These are phyloP conservation scores for Eleginops maclovinus DNA, from an alignment of 2,113 vertebrate species.

Conservation along the genomic window DNA sequence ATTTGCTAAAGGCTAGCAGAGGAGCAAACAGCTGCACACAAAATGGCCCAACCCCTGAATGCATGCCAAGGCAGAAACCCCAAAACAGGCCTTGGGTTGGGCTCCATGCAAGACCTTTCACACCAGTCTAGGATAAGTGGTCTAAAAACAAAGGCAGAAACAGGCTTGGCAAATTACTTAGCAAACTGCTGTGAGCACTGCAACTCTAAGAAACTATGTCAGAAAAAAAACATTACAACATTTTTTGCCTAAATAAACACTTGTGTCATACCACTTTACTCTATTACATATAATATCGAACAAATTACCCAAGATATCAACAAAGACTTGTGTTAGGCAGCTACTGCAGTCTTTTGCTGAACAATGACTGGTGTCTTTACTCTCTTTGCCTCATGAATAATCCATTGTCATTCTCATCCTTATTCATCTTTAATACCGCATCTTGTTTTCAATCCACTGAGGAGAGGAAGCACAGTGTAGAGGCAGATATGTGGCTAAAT, in stretches of 20 bases:
- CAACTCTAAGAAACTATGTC: background rate
- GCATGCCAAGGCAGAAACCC: slow-evolving; percentile 67
- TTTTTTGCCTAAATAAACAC: slow-evolving; percentile 18
- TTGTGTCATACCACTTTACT: background rate
- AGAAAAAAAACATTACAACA: background rate
- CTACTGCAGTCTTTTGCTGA: background rate
- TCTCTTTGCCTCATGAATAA: slow-evolving; percentile 64
- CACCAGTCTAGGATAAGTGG: slow-evolving; percentile 21
- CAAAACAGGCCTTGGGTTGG: slow-evolving; percentile 61
- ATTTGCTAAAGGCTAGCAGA: slow-evolving; percentile 46
- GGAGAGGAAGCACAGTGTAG: slow-evolving; percentile 11
- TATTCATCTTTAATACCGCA: slow-evolving; percentile 60
- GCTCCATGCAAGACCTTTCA: slow-evolving; percentile 49
- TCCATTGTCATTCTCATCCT: slow-evolving; percentile 38
- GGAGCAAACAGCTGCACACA: slow-evolving; percentile 74
- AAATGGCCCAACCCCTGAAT: slow-evolving; percentile 66
- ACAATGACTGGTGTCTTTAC: slow-evolving; percentile 48
- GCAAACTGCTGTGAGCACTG: background rate
- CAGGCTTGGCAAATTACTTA: slow-evolving; percentile 2
- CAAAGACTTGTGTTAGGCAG: slow-evolving; percentile 5
- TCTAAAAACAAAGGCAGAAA: slow-evolving; percentile 34
- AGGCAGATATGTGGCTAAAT: slow-evolving; percentile 32
- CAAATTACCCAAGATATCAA: slow-evolving; percentile 9
- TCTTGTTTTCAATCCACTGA: slow-evolving; percentile 21
- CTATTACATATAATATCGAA: slow-evolving; percentile 8